Percentiles rank a stretch among this genome's conserved stretches.
These are phyloP conservation scores for Drosophila nigrodunni DNA, from an alignment of 1,140 invertebrate genomes.

Conservation along the genomic window DNA sequence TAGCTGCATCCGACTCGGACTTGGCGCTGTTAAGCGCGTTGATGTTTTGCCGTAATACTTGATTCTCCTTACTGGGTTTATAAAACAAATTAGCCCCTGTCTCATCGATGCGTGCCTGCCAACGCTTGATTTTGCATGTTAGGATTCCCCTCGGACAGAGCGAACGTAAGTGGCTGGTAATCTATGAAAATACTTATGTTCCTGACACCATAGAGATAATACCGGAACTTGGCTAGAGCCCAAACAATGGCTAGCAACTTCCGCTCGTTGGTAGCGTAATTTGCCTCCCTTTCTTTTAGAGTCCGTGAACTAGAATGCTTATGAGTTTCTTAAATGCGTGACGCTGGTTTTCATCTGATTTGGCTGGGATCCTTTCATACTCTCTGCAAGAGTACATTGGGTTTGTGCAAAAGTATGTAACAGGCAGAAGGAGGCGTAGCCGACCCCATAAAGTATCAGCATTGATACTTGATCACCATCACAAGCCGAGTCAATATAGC, in stretches of 20 bases:
- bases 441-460: too few species aligned
- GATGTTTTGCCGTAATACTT: too few species aligned
- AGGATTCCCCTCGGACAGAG: neutral
- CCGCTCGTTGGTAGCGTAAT: neutral
- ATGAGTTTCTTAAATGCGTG: too few species aligned
- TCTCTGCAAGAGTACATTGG: too few species aligned
- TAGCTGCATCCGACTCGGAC: too few species aligned
- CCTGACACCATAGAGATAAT: conserved; percentile 9
- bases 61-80: neutral
- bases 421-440: too few species aligned
- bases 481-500: neutral
- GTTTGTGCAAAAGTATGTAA: too few species aligned
- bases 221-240: too few species aligned
- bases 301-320: neutral
- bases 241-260: neutral
- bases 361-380: too few species aligned
- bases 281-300: neutral
- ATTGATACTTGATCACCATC: neutral
- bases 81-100: conserved; percentile 6
- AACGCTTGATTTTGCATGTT: conserved; percentile 23
- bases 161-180: conserved; percentile 21
- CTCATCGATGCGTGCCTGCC: conserved; percentile 20
- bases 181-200: conserved; percentile 26
- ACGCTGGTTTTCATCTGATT: too few species aligned
- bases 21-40: too few species aligned